Evolutionary conservation across 1,140 invertebrate genomes (phyloP), one percentile per base, ranked within the genome.

Genomic region (Littorina saxatilis): DNA sequence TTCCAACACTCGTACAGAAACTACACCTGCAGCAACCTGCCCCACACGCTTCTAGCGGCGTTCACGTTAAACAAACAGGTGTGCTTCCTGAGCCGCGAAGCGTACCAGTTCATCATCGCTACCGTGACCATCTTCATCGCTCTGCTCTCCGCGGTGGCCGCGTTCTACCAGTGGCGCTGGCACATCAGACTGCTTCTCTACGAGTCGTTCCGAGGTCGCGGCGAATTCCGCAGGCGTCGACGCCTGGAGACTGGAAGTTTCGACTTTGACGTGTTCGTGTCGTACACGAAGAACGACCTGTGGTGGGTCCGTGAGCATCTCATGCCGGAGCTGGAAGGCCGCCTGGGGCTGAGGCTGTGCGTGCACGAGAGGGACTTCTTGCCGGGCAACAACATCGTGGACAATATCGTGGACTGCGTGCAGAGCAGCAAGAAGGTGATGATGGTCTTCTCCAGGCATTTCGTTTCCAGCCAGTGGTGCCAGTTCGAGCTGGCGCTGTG

Each of bases 401-500:
- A 87, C 76, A 90, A 88, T 74, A 89, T 89, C 58, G 74, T 84
- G 13, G 75, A 87, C 13, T 79, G 79, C 39, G 86, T 91, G 52
- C 81, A 86, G 17, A 50, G 43, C 47, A 89, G 88, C 72, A 75
- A 82, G 68, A 81, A 83, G 40, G 29, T 86, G 20, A 37, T 91
- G 20, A 61, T 87, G 15, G 76, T 90, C n/a, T 35, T 90, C 35
- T 85, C 87, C n/a, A 81, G 84, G 17, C 72, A 73, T 15, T 88
- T 88, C 72, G 68, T 84, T 9, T 73, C 81, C 63, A 87, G 85
- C 43, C 70, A 87, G 40, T 89, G 88, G 88, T 89, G 88, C 79
- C 77, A 83, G 37, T 87, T 87, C 77, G 88, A 89, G 88, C 93
- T 94, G 11, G 93, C 94, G 75, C 87, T 88, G 15, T 83, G 80